A percentile compares a stretch with the other conserved stretches of the same genome.
These are phyloP conservation scores for Polietes domitor DNA, from an alignment of 2,888 invertebrate genomes.

Conservation along the genomic window DNA sequence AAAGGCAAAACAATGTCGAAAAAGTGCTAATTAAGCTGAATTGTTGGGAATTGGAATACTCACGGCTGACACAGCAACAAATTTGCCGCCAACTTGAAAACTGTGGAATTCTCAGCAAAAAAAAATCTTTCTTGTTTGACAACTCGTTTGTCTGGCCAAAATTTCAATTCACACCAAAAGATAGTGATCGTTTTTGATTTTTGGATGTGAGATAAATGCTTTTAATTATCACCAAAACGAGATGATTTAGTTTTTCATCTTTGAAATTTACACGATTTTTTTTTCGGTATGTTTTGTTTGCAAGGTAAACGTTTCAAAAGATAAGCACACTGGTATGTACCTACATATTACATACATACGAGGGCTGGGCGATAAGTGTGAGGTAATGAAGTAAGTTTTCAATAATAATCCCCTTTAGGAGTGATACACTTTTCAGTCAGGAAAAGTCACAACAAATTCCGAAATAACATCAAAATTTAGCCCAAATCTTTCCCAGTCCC, in stretches of 20 bases:
- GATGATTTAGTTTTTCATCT: too few species aligned
- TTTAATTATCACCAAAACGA: neutral
- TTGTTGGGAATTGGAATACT: neutral
- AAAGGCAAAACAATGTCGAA: neutral
- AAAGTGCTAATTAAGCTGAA: conserved; percentile 22
- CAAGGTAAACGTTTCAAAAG: neutral
- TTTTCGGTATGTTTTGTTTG: too few species aligned
- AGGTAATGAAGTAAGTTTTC: too few species aligned
- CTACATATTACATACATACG: too few species aligned
- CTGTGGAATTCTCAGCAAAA: neutral
- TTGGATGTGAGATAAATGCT: neutral
- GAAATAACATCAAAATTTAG: too few species aligned
- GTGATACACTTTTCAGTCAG: too few species aligned
- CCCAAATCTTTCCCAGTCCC: too few species aligned
- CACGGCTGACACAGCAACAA: conserved; percentile 1
- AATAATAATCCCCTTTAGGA: too few species aligned
- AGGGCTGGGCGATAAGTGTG: too few species aligned
- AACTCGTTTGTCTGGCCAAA: neutral
- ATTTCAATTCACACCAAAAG: neutral
- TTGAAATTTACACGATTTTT: neutral
- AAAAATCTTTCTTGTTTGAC: neutral
- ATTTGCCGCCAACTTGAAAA: neutral
- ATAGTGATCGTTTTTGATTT: neutral
- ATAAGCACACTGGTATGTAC: too few species aligned
- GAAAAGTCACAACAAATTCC: too few species aligned